Evolutionary conservation across 2,797 vertebrate species (phyloP).

Genomic region (Muscicapa striata): DNA sequence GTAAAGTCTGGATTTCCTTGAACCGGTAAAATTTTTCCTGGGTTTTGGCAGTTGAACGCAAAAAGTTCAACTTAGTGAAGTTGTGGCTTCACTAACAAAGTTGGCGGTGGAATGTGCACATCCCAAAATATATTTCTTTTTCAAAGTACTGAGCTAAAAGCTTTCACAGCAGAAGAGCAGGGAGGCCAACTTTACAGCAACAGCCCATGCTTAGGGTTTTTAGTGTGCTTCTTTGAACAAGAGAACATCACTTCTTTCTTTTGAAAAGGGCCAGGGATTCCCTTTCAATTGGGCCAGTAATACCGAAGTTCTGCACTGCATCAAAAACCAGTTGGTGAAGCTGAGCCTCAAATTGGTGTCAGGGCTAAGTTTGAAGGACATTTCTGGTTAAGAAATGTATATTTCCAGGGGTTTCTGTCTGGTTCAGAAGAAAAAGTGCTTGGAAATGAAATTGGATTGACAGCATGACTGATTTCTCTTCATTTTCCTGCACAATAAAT

Average conservation of each 20-base stretch:
- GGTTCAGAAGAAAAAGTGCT: constrained; percentile 4
- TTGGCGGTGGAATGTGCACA: background rate
- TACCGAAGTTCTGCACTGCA: background rate
- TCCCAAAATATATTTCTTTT: background rate
- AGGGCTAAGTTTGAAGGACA: background rate
- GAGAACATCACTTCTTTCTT: background rate
- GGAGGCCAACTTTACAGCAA: background rate
- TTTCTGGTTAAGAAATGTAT: constrained; percentile 1
- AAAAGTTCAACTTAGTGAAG: background rate
- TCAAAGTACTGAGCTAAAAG: background rate
- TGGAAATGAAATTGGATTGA: constrained; percentile 14
- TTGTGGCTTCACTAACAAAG: constrained; percentile 27
- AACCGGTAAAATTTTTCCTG: background rate
- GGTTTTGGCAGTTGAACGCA: background rate
- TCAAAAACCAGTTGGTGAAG: background rate
- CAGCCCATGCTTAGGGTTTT: background rate
- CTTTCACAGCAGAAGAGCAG: background rate
- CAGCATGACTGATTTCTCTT: constrained; percentile 30
- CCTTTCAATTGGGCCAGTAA: background rate
- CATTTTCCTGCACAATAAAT: constrained; percentile 34
- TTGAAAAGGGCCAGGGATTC: background rate
- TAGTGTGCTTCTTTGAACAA: background rate
- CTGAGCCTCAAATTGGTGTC: background rate
- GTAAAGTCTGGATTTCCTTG: constrained; percentile 37
- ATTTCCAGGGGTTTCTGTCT: background rate